These are phyloP conservation scores for Cynopterus brachyotis DNA, from an alignment of 2,113 vertebrate species.

Conservation along the genomic window DNA sequence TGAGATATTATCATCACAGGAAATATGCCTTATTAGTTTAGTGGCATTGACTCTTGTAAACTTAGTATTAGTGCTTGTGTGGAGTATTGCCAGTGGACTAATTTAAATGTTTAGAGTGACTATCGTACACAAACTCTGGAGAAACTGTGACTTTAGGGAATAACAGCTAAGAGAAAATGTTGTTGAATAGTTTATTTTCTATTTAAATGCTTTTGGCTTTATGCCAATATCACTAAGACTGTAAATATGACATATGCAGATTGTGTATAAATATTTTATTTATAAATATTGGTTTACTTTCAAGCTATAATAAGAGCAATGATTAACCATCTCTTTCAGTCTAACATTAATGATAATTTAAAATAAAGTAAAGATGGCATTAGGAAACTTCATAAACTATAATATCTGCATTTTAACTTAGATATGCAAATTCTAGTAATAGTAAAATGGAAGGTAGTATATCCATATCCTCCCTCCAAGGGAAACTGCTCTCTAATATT, in stretches of 20 bases:
- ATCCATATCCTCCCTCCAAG: conserved; percentile 9
- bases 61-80: not conserved
- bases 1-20: not conserved
- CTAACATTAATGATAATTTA: not conserved
- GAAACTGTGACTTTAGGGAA: not conserved
- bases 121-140: not conserved
- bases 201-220: conserved; percentile 24
- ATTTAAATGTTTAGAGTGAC: not conserved
- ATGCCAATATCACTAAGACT: conserved; percentile 59
- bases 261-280: conserved; percentile 7
- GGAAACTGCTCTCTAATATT: not conserved
- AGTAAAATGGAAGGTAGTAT: conserved; percentile 40
- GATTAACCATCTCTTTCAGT: conserved; percentile 27
- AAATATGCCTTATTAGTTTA: not conserved
- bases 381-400: conserved; percentile 72
- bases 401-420: not conserved
- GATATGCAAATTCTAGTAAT: conserved; percentile 50
- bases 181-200: not conserved
- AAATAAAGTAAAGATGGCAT: conserved; percentile 12
- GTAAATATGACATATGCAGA: not conserved
- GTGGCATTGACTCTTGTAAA: conserved; percentile 40
- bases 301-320: conserved; percentile 25
- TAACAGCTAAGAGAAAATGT: not conserved
- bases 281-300: not conserved
- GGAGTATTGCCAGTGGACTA: not conserved